A percentile compares a stretch with the other conserved stretches of the same genome.
phyloP scores from a whole-genome alignment of 2,888 invertebrate species.

The Eupithecia vulgata region DNA sequence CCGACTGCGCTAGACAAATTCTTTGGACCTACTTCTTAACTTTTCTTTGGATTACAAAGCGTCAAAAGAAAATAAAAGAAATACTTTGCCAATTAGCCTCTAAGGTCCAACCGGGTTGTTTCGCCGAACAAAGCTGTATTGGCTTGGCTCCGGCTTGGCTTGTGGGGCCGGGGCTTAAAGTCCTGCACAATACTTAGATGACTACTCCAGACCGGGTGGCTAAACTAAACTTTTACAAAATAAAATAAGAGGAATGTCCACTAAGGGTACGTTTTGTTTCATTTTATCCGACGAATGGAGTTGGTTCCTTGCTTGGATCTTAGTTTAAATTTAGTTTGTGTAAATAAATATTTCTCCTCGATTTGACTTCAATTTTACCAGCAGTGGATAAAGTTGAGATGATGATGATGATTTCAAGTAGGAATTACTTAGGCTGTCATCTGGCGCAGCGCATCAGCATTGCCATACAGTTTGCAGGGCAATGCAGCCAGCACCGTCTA shows the following conservation, averaged over 20 bases:
- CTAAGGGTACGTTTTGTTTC: not conserved
- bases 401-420: too few species aligned
- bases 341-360: not conserved
- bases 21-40: too few species aligned
- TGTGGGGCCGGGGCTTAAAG: slow-evolving; percentile 28
- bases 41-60: too few species aligned
- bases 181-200: slow-evolving; percentile 30
- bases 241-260: not conserved
- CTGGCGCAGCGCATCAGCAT: too few species aligned
- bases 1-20: too few species aligned
- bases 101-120: slow-evolving; percentile 30
- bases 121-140: slow-evolving; percentile 36
- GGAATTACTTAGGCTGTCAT: too few species aligned
- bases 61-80: not conserved
- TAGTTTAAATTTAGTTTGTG: not conserved
- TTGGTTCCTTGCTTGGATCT: not conserved
- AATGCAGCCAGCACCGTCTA: too few species aligned
- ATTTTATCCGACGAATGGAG: not conserved
- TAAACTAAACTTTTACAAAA: slow-evolving; percentile 20
- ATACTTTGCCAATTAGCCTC: not conserved
- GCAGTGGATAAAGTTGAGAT: not conserved
- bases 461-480: too few species aligned
- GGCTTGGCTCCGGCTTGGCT: slow-evolving; percentile 25
- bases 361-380: too few species aligned
- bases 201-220: slow-evolving; percentile 23